phyloP scores from a whole-genome alignment of 2,888 invertebrate genomes.

The Amiota mariae region DNA sequence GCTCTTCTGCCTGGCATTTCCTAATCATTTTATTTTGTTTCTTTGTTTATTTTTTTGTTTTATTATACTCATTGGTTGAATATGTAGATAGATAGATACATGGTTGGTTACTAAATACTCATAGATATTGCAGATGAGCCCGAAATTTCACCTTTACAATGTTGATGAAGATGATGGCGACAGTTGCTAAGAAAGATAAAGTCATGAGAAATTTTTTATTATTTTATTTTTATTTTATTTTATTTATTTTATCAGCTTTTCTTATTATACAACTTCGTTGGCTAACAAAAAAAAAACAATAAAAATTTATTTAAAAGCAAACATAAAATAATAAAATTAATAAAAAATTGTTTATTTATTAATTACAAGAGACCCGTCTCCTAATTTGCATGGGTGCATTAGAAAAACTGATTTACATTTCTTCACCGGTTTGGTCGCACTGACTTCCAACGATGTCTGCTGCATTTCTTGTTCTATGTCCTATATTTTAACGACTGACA shows the following conservation, averaged over 20 bases:
- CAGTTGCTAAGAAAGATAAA: background rate
- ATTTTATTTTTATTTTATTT: background rate
- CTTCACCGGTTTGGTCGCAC: too few relatives aligned
- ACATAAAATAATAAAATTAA: background rate
- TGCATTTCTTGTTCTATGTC: too few relatives aligned
- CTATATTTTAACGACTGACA: too few relatives aligned
- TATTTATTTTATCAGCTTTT: background rate
- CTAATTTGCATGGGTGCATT: too few relatives aligned
- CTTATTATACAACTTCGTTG: background rate
- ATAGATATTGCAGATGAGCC: constrained; percentile 4
- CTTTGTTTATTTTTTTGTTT: background rate
- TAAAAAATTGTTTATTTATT: background rate
- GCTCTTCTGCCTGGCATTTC: background rate
- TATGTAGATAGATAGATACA: too few relatives aligned
- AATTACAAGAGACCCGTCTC: too few relatives aligned
- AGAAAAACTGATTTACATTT: too few relatives aligned
- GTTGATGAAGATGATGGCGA: too few relatives aligned
- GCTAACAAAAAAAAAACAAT: background rate
- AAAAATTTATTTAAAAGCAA: background rate
- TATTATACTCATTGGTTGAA: background rate
- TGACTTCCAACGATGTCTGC: too few relatives aligned
- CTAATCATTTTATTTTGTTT: too few relatives aligned
- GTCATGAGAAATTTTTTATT: constrained; percentile 11
- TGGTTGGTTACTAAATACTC: too few relatives aligned
- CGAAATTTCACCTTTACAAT: constrained; percentile 21